Evolutionary conservation across 1,140 invertebrate genomes (phyloP).

Genomic region (Polyergus mexicanus): DNA sequence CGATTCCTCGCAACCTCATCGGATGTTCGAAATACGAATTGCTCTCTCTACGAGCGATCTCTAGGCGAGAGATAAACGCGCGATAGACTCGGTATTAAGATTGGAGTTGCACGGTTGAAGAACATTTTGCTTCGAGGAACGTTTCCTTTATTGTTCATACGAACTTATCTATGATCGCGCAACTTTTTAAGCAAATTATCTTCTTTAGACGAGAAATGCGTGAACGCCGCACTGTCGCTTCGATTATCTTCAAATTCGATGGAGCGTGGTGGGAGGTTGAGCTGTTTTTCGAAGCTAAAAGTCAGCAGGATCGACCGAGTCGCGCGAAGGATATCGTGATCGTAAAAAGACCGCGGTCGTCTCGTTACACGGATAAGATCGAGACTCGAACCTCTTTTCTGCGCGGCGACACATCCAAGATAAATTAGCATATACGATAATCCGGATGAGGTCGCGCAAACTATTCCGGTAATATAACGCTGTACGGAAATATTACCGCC

Average conservation of each 20-base stretch:
- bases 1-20: neutral
- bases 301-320: conserved; percentile 26
- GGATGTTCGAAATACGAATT: conserved; percentile 16
- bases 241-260: conserved; percentile 45
- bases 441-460: conserved; percentile 57
- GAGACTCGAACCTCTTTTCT: conserved; percentile 26
- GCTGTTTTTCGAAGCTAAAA: conserved; percentile 14
- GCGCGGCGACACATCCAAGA: conserved; percentile 46
- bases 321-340: conserved; percentile 46
- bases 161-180: neutral
- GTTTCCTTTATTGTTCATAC: neutral
- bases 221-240: neutral
- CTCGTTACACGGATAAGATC: conserved; percentile 54
- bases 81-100: conserved; percentile 6
- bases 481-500: conserved; percentile 60
- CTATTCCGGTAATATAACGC: conserved; percentile 56
- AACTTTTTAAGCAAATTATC: conserved; percentile 23
- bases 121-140: neutral
- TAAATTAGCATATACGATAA: conserved; percentile 67
- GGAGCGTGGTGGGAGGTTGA: conserved; percentile 50
- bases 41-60: neutral
- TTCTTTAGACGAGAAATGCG: conserved; percentile 31
- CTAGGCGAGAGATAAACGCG: conserved; percentile 1
- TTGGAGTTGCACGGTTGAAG: neutral
- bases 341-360: conserved; percentile 53